Conservation (phyloP, 92 coral and sea anemone genomes). For the Hydrozoanthus gracilis region DNA sequence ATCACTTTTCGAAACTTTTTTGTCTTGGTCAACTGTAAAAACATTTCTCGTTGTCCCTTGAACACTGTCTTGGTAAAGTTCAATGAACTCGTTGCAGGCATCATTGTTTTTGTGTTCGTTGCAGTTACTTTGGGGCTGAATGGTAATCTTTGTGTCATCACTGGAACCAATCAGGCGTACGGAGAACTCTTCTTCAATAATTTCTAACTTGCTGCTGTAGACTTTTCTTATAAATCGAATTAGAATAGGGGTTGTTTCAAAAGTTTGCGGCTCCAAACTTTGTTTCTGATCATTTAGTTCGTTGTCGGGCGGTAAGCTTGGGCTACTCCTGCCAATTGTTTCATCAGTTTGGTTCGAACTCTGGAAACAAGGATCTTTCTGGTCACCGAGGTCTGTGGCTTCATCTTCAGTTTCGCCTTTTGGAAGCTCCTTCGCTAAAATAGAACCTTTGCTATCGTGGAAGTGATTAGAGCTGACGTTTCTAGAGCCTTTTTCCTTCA, state of each 20-base stretch:
- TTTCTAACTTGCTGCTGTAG: neutral
- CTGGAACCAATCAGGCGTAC: conserved; percentile 10
- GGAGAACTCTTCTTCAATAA: conserved; percentile 25
- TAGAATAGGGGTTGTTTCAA: conserved; percentile 4
- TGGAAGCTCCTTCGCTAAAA: neutral
- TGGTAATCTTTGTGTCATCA: conserved; percentile 41
- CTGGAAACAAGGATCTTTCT: neutral
- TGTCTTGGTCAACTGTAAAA: conserved; percentile 2
- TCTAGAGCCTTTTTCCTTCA: neutral
- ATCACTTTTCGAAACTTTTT: neutral
- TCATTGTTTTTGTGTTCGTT: conserved; percentile 39
- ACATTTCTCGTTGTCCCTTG: conserved; percentile 49
- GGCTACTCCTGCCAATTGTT: neutral
- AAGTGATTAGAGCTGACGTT: neutral
- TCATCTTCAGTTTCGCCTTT: neutral
- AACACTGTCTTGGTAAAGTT: conserved; percentile 35
- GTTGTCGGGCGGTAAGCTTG: neutral
- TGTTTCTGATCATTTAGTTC: no score
- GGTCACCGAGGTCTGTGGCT: neutral
- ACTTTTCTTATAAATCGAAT: conserved; percentile 44
- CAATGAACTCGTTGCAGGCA: conserved; percentile 44
- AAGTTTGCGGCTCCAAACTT: conserved; percentile 1
- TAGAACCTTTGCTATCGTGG: neutral
- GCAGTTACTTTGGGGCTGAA: conserved; percentile 36
- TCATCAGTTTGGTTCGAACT: neutral